Conservation (phyloP, 2,888 invertebrate genomes). For the Ferrisia virgata region DNA sequence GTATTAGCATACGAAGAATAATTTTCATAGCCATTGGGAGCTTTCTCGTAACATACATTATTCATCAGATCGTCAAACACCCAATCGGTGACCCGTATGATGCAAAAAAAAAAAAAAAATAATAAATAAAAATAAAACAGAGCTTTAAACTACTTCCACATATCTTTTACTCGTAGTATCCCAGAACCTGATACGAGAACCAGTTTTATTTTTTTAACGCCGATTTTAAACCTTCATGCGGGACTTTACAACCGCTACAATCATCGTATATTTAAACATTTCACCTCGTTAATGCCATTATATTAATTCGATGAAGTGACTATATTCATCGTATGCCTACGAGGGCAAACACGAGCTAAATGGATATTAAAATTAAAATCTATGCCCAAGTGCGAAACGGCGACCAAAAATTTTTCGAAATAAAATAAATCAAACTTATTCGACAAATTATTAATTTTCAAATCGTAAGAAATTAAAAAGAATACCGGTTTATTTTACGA, state of each 20-base stretch:
- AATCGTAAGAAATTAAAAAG: not conserved
- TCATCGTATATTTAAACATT: not conserved
- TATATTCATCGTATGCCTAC: not conserved
- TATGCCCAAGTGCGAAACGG: not conserved
- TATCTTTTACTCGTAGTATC: not conserved
- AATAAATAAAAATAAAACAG: too few species aligned
- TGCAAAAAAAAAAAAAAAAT: not conserved
- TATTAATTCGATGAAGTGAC: not conserved
- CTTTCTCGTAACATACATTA: not conserved
- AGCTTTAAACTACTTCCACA: slow-evolving; percentile 13
- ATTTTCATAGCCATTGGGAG: not conserved
- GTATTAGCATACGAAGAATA: not conserved
- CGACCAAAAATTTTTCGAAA: not conserved
- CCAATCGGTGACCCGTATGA: slow-evolving; percentile 20
- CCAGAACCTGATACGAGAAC: not conserved
- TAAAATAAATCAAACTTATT: not conserved
- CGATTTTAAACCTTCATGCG: slow-evolving; percentile 10
- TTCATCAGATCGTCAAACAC: not conserved
- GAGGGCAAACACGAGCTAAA: not conserved
- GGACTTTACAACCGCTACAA: not conserved
- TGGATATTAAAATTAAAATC: not conserved
- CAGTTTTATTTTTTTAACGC: slow-evolving; percentile 7
- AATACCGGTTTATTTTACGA: slow-evolving; percentile 5
- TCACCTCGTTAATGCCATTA: not conserved
- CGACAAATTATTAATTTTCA: not conserved